These are phyloP conservation scores for Atta cephalotes DNA, from an alignment of 1,140 invertebrate species.

Conservation along the genomic window DNA sequence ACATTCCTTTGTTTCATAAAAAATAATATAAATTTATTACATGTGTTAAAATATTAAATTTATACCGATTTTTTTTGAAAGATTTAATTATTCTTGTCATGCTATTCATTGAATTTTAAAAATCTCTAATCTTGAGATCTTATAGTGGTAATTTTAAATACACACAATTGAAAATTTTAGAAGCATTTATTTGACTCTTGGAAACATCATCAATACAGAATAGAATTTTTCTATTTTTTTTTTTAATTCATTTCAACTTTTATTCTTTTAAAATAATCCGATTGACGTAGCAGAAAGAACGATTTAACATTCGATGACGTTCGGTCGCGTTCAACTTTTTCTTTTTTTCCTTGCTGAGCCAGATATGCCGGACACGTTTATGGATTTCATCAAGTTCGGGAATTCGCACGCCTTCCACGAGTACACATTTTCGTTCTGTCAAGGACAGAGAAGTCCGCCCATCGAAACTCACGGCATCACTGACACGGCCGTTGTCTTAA, in stretches of 20 bases:
- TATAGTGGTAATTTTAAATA: neutral
- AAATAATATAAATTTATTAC: too few species aligned
- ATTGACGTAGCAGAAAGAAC: neutral
- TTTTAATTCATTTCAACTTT: neutral
- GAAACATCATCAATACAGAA: neutral
- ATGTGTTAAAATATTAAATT: too few species aligned
- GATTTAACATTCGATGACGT: neutral
- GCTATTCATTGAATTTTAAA: neutral
- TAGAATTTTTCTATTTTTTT: neutral
- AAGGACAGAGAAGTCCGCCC: neutral
- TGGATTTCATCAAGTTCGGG: neutral
- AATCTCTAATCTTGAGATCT: neutral
- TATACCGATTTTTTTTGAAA: too few species aligned
- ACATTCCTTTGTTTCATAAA: too few species aligned
- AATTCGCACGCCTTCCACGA: neutral
- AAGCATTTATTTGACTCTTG: neutral
- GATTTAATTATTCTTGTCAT: neutral
- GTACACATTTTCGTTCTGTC: neutral
- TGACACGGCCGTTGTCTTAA: neutral
- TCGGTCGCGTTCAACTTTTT: neutral
- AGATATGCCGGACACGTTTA: neutral
- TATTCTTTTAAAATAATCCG: neutral
- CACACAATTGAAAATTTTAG: neutral
- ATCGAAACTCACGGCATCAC: slow-evolving; percentile 13
- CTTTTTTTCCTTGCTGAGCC: neutral